These are phyloP conservation scores for Nycticorax nycticorax DNA, from an alignment of 2,113 vertebrate species.

Conservation along the genomic window DNA sequence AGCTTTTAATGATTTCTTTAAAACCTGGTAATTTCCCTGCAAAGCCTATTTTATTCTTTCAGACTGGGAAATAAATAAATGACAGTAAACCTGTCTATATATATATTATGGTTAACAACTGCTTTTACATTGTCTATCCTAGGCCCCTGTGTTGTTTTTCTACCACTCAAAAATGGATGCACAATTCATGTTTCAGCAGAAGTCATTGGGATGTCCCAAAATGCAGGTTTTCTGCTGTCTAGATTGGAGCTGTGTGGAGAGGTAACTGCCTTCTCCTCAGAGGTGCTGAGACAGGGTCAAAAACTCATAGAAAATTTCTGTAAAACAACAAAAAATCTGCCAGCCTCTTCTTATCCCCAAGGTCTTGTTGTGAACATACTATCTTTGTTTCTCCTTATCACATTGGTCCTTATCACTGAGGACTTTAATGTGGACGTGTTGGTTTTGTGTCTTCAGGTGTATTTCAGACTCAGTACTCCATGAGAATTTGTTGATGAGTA, in stretches of 20 bases:
- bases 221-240: not conserved
- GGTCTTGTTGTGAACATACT: not conserved
- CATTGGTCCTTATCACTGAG: not conserved
- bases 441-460: not conserved
- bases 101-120: not conserved
- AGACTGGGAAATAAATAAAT: not conserved
- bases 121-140: not conserved
- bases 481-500: not conserved
- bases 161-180: not conserved
- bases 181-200: not conserved
- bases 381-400: not conserved
- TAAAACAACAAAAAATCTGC: not conserved
- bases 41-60: conserved; percentile 23
- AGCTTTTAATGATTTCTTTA: conserved; percentile 20
- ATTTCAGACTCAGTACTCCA: not conserved
- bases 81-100: not conserved
- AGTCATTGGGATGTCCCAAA: not conserved
- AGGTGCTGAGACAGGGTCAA: not conserved
- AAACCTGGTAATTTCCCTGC: not conserved
- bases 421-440: not conserved
- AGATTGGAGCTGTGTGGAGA: not conserved
- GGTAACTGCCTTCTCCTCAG: not conserved
- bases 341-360: not conserved
- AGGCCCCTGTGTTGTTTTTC: not conserved
- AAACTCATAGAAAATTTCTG: not conserved